Evolutionary conservation across 37 sponge, comb jelly and placozoan species (phyloP).

Genomic region (Spongilla lacustris): DNA sequence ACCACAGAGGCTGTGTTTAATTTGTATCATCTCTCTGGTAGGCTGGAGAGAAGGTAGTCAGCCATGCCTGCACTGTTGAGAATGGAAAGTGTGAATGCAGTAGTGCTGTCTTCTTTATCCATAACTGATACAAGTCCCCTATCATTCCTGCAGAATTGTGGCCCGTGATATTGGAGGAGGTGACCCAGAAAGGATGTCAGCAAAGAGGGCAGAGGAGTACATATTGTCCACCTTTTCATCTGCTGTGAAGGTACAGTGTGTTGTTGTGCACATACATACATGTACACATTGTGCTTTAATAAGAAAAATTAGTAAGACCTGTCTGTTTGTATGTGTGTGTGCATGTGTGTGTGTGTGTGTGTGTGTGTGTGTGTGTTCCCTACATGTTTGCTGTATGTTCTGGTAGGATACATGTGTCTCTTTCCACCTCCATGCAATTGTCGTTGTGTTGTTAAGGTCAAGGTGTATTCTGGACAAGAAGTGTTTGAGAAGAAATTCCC

Average conservation of each 20-base stretch:
- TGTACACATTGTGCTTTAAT: too few relatives aligned
- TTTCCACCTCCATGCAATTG: too few relatives aligned
- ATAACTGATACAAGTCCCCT: not conserved
- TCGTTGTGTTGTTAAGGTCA: conserved; percentile 25
- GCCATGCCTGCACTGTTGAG: not conserved
- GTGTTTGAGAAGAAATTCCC: conserved; percentile 30
- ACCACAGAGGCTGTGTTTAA: too few relatives aligned
- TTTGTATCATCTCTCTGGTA: not conserved
- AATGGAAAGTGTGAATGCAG: not conserved
- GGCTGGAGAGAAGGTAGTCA: not conserved
- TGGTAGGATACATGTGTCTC: not conserved
- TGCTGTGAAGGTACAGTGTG: not conserved
- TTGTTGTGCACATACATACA: too few relatives aligned
- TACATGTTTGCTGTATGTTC: not conserved
- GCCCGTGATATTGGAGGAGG: conserved; percentile 61
- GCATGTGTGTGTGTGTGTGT: not conserved
- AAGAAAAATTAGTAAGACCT: too few relatives aligned
- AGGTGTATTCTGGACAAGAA: conserved; percentile 38
- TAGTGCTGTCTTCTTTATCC: not conserved
- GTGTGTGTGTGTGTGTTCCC: not conserved
- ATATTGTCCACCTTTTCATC: not conserved
- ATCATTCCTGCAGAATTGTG: not conserved
- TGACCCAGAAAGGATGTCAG: not conserved
- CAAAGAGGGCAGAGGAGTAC: conserved; percentile 25
- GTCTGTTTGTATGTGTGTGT: not conserved